Conservation (phyloP, 2,888 invertebrate species). For the Cryptosula pallasiana region DNA sequence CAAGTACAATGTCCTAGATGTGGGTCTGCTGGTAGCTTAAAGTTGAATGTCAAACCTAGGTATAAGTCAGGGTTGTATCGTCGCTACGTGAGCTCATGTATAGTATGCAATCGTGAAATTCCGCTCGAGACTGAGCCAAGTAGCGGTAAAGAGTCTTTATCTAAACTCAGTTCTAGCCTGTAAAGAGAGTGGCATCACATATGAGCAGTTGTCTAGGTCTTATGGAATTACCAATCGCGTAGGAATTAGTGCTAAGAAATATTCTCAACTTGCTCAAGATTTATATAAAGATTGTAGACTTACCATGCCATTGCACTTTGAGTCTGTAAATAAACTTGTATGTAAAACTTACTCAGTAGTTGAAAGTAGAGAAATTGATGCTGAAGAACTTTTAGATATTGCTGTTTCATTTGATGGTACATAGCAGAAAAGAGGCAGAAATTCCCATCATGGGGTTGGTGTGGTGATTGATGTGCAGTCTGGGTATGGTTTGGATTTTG, state of each 20-base stretch:
- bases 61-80: too few relatives aligned
- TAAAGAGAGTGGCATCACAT: neutral
- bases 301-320: neutral
- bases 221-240: too few relatives aligned
- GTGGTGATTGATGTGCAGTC: neutral
- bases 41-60: too few relatives aligned
- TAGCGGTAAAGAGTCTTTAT: neutral
- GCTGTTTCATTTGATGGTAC: slow-evolving; percentile 5
- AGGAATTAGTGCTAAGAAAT: too few relatives aligned
- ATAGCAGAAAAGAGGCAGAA: slow-evolving; percentile 8
- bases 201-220: too few relatives aligned
- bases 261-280: neutral
- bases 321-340: neutral
- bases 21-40: too few relatives aligned
- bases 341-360: neutral
- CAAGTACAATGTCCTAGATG: too few relatives aligned
- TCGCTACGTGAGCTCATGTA: too few relatives aligned
- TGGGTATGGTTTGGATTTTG: neutral
- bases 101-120: too few relatives aligned
- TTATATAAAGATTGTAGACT: neutral
- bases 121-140: neutral
- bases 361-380: too few relatives aligned
- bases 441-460: neutral
- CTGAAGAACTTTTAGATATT: neutral
- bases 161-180: neutral